These are phyloP conservation scores for rabbit (Oryctolagus cuniculus) DNA, from an alignment of 2,113 vertebrate species.

Conservation along the genomic window DNA sequence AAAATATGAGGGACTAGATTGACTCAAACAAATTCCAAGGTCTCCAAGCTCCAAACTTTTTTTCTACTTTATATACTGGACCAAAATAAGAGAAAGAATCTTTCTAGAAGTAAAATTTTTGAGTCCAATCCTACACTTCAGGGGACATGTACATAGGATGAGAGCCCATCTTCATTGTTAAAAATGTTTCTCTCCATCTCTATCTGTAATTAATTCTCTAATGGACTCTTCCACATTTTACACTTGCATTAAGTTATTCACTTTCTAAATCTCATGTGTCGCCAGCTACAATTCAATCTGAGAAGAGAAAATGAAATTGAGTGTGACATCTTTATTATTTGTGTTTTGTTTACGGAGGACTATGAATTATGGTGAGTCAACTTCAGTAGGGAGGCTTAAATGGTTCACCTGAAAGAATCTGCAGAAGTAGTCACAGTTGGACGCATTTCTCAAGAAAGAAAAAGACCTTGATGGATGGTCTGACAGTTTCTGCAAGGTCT, in stretches of 20 bases:
- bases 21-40: background rate
- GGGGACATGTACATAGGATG: background rate
- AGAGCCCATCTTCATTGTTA: background rate
- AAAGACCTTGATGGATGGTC: background rate
- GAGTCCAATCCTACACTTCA: background rate
- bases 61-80: background rate
- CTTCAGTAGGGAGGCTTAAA: background rate
- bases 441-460: constrained; percentile 15
- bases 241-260: background rate
- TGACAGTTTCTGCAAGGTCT: background rate
- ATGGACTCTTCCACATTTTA: background rate
- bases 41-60: background rate
- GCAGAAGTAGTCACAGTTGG: background rate
- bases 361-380: background rate
- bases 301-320: background rate
- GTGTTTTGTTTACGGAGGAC: background rate
- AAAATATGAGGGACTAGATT: background rate
- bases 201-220: background rate
- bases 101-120: background rate
- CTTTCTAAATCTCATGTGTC: constrained; percentile 20
- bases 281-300: background rate
- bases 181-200: background rate
- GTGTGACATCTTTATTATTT: background rate
- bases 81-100: background rate
- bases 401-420: background rate